Conservation (phyloP, 2,797 vertebrate species). For the Allobates femoralis region DNA sequence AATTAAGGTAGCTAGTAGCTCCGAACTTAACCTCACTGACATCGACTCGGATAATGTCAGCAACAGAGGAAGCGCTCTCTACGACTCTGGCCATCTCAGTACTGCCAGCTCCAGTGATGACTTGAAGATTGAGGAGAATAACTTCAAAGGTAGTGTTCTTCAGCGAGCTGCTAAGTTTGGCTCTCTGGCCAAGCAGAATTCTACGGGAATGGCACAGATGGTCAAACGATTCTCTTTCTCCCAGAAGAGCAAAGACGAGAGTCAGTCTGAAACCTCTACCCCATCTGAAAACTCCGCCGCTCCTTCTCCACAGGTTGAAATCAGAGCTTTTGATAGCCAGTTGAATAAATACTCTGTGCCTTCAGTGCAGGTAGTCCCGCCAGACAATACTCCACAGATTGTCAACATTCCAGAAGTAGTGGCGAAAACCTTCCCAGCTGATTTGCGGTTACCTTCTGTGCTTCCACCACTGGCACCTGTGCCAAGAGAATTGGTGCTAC, state of each 20-base stretch:
- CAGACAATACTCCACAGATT: constrained; percentile 64
- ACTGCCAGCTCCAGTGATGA: constrained; percentile 94
- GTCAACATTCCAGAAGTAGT: constrained; percentile 83
- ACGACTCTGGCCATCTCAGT: constrained; percentile 89
- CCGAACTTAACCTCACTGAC: constrained; percentile 90
- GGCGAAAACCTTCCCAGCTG: constrained; percentile 83
- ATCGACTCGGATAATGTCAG: constrained; percentile 90
- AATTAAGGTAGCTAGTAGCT: constrained; percentile 94
- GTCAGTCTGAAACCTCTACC: constrained; percentile 89
- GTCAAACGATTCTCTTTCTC: constrained; percentile 98
- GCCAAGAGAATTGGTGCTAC: constrained; percentile 87
- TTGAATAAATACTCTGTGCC: constrained; percentile 74
- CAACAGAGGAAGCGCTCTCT: constrained; percentile 88
- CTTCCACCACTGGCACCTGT: constrained; percentile 80
- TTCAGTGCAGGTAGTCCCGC: constrained; percentile 62
- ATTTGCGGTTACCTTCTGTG: constrained; percentile 84
- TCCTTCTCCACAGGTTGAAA: constrained; percentile 91
- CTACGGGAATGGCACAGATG: constrained; percentile 86
- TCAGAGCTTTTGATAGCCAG: constrained; percentile 83
- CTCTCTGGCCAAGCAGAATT: constrained; percentile 92
- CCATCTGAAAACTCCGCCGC: constrained; percentile 91
- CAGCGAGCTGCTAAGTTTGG: constrained; percentile 92
- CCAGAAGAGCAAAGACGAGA: constrained; percentile 92
- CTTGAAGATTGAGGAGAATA: constrained; percentile 82
- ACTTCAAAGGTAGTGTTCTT: constrained; percentile 87